Evolutionary conservation across 2,888 invertebrate genomes (phyloP), one percentile per base, ranked within the genome.

Genomic region (Drosophila paramelanica): DNA sequence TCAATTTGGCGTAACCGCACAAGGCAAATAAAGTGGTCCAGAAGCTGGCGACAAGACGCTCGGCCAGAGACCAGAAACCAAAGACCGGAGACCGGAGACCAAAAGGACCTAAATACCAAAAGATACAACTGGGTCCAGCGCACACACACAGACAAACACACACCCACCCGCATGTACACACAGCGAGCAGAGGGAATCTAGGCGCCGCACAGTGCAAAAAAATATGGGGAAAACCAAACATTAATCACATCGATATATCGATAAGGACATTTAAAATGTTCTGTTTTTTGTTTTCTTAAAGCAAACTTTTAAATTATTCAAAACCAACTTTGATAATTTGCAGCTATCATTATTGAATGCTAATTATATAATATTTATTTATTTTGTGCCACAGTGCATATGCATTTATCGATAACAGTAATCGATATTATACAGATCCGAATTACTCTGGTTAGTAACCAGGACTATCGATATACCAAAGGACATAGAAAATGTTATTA

Each of bases 1-100:
- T 89, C 89, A 87, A 85, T 85, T 88, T 85, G 68, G 73, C 85
- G 84, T 84, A 76, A 88, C 87, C 89, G 86, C 84, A 86, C 64
- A 79, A 67, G 67, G 68, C 80, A 85, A 79, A 88, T 85, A 79
- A 80, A 81, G 70, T 67, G 68, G 65, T 55, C 52, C 66, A 68
- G 68, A 67, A 57, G 58, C 49, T 47, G 71, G 50, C 47, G 73
- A 50, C 66, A 70, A 31, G 55, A 66, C 65, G 46, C 56, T 68
- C 47, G 69, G 43, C 65, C 58, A 41, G 39, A 46, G 57, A 55
- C 50, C 50, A n/a, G 10, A 27, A 7, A 27, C 27, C 5, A 31
- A 33, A 43, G 50, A 50, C 43, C 59, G 51, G 27, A 36, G n/a
- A 50, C 43, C 59, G 52, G 38, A 45, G n/a, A 50, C 38, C 23